These are phyloP conservation scores for Neoaliturus tenellus DNA, from an alignment of 2,888 invertebrate species.

Conservation along the genomic window DNA sequence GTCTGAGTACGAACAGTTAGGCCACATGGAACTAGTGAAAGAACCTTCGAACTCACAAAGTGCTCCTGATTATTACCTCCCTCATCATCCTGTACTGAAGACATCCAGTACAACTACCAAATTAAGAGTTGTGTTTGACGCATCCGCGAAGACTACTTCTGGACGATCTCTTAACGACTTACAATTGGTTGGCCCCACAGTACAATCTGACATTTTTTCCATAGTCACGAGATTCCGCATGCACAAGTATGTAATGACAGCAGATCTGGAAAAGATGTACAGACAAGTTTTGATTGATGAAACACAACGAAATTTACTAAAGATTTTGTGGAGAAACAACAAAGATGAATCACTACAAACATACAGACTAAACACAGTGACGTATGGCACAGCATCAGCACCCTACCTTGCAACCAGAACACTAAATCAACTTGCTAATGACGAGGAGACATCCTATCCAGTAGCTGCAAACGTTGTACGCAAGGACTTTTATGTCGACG, in stretches of 20 bases:
- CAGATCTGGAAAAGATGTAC: conserved; percentile 67
- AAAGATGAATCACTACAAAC: not conserved
- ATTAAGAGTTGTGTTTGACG: conserved; percentile 38
- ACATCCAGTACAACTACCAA: conserved; percentile 27
- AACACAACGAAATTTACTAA: conserved; percentile 62
- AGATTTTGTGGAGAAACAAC: not conserved
- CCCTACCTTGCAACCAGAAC: not conserved
- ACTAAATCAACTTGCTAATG: not conserved
- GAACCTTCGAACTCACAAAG: too few species aligned
- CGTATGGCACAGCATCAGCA: not conserved
- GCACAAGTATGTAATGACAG: not conserved
- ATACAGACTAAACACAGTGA: not conserved
- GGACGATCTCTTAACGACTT: not conserved
- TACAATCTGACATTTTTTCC: conserved; percentile 1
- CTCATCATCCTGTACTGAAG: conserved; percentile 12
- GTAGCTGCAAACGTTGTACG: not conserved
- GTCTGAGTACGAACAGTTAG: not conserved
- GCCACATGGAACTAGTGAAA: not conserved
- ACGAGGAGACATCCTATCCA: not conserved
- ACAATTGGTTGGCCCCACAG: not conserved
- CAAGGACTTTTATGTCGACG: not conserved
- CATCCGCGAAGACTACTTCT: not conserved
- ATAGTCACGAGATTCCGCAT: not conserved
- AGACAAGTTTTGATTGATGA: conserved; percentile 62
- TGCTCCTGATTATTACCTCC: conserved; percentile 21